Percentiles rank a stretch among this genome's conserved stretches.
Evolutionary conservation across 2,888 invertebrate genomes (phyloP).

Genomic region (Elegia similella): DNA sequence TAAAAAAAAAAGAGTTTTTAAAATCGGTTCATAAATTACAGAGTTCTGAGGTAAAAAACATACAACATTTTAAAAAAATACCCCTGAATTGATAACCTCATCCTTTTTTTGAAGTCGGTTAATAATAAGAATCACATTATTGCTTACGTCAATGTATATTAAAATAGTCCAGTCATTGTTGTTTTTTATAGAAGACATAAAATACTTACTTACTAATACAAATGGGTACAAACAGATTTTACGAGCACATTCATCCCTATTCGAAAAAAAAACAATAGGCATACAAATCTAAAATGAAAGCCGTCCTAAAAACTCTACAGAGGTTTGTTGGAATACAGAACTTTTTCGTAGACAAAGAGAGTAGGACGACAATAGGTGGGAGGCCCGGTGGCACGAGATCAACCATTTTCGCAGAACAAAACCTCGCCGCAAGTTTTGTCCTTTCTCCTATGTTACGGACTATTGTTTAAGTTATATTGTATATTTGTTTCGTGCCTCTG

Average conservation of each 20-base stretch:
- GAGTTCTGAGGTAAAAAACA: too few species aligned
- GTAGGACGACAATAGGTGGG: constrained; percentile 43
- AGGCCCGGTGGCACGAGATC: constrained; percentile 42
- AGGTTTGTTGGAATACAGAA: constrained; percentile 34
- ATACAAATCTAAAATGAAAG: constrained; percentile 33
- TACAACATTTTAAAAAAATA: too few species aligned
- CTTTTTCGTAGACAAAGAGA: constrained; percentile 45
- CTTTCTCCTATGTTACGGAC: constrained; percentile 26
- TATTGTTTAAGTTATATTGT: constrained; percentile 17
- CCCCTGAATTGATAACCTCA: too few species aligned
- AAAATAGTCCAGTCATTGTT: too few species aligned
- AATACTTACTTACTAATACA: too few species aligned
- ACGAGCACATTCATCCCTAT: neutral
- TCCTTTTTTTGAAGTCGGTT: too few species aligned
- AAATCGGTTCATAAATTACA: too few species aligned
- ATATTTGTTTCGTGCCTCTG: constrained; percentile 7
- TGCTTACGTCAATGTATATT: too few species aligned
- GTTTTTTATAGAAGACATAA: too few species aligned
- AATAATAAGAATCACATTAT: too few species aligned
- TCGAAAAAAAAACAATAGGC: neutral
- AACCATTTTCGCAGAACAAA: constrained; percentile 55
- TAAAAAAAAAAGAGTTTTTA: too few species aligned
- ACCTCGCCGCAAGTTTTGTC: constrained; percentile 44
- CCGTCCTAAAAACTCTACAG: constrained; percentile 30
- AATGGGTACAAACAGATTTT: neutral